Conservation (phyloP, 1,140 invertebrate species). For the Pseudomyrmex pallidus region DNA sequence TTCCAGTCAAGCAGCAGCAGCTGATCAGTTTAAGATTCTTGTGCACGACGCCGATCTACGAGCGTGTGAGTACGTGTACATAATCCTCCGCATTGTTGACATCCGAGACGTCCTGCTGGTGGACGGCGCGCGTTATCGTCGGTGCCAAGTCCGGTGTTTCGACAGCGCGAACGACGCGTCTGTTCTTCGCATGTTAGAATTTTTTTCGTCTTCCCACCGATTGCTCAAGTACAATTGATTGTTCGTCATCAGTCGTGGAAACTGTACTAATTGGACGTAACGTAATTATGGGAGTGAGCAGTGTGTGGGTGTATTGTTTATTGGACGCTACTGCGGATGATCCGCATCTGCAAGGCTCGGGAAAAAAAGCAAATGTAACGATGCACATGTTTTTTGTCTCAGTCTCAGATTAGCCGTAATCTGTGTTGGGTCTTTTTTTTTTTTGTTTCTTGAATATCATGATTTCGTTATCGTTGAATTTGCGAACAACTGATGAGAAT, state of each 20-base stretch:
- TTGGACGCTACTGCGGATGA: neutral
- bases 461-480: neutral
- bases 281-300: constrained; percentile 53
- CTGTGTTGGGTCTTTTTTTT: neutral
- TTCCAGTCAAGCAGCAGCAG: constrained; percentile 1
- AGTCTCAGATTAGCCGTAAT: neutral
- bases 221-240: neutral
- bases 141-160: neutral
- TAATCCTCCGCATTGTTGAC: constrained; percentile 62
- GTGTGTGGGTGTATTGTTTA: constrained; percentile 22
- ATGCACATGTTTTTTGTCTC: neutral
- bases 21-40: neutral
- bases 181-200: neutral
- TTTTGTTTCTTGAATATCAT: neutral
- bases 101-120: constrained; percentile 31
- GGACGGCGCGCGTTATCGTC: constrained; percentile 15
- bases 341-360: neutral
- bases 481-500: neutral
- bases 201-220: neutral
- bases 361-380: neutral
- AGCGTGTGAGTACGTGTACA: constrained; percentile 63
- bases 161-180: neutral
- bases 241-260: neutral
- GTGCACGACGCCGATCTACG: neutral
- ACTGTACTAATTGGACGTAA: constrained; percentile 27